These are phyloP conservation scores for Chrysopilus asiliformis DNA, from an alignment of 2,888 invertebrate species.

Conservation along the genomic window DNA sequence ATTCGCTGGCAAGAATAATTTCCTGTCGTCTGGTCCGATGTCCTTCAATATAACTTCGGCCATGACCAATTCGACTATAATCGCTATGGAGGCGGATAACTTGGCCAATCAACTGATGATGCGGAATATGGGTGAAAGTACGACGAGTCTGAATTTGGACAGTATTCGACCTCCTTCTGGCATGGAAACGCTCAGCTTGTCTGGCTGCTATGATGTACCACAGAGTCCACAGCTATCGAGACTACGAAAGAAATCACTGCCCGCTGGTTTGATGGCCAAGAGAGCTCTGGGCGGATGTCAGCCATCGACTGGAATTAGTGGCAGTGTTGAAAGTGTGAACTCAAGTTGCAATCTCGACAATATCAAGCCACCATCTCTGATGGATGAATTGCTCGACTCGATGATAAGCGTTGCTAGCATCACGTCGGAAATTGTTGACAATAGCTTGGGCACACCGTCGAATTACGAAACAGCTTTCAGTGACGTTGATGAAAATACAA, in stretches of 20 bases:
- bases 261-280: constrained; percentile 55
- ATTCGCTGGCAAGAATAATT: constrained; percentile 10
- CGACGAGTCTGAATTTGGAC: constrained; percentile 56
- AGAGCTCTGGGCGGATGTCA: constrained; percentile 38
- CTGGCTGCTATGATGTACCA: constrained; percentile 40
- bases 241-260: constrained; percentile 53
- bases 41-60: constrained; percentile 44
- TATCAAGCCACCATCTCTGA: constrained; percentile 69
- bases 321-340: constrained; percentile 49
- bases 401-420: constrained; percentile 76
- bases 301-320: constrained; percentile 35
- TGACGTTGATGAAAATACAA: constrained; percentile 45
- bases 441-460: constrained; percentile 27
- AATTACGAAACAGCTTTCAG: constrained; percentile 42
- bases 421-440: constrained; percentile 61
- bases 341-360: constrained; percentile 57
- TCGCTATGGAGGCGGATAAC: constrained; percentile 62
- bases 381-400: constrained; percentile 64
- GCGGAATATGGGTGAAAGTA: constrained; percentile 42
- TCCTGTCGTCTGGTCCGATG: constrained; percentile 22
- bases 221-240: constrained; percentile 29
- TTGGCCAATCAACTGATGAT: constrained; percentile 43
- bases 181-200: constrained; percentile 50
- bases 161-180: constrained; percentile 64
- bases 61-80: constrained; percentile 55